phyloP scores from a whole-genome alignment of 2,888 invertebrate genomes.

The Folsomia manolachei region DNA sequence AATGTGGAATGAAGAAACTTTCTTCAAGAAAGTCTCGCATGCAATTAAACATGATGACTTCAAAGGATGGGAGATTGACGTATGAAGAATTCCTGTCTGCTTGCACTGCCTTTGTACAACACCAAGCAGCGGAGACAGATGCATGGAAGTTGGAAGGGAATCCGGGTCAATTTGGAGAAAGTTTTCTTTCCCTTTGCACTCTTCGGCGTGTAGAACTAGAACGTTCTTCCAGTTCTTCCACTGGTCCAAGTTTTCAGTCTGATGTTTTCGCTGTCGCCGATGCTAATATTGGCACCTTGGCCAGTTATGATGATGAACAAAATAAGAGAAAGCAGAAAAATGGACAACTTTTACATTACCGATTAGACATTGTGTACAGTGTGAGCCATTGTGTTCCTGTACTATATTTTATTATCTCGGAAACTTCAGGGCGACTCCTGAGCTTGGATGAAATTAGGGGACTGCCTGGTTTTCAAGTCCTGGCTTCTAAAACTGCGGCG shows the following conservation, averaged over 20 bases:
- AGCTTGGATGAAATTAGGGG: constrained; percentile 35
- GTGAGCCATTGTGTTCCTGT: constrained; percentile 32
- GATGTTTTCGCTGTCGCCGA: neutral
- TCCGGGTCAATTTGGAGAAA: neutral
- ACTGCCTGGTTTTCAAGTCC: constrained; percentile 11
- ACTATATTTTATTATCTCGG: constrained; percentile 35
- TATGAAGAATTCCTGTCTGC: constrained; percentile 19
- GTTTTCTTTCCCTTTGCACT: neutral
- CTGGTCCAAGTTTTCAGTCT: neutral
- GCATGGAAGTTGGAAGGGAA: constrained; percentile 17
- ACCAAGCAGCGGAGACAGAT: neutral
- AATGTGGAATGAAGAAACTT: too few relatives aligned
- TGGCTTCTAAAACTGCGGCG: neutral
- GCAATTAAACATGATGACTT: too few relatives aligned
- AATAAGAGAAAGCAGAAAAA: neutral
- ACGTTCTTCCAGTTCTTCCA: neutral
- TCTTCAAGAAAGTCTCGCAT: too few relatives aligned
- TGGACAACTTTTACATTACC: constrained; percentile 15
- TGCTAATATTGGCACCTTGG: neutral
- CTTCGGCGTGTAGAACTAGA: neutral
- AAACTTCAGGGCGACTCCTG: constrained; percentile 26
- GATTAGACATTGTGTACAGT: constrained; percentile 36
- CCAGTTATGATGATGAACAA: neutral
- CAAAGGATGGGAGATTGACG: constrained; percentile 9
- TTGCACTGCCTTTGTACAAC: constrained; percentile 13